These are phyloP conservation scores for Cyanoramphus novaezelandiae DNA, from an alignment of 2,113 vertebrate genomes.

Conservation along the genomic window DNA sequence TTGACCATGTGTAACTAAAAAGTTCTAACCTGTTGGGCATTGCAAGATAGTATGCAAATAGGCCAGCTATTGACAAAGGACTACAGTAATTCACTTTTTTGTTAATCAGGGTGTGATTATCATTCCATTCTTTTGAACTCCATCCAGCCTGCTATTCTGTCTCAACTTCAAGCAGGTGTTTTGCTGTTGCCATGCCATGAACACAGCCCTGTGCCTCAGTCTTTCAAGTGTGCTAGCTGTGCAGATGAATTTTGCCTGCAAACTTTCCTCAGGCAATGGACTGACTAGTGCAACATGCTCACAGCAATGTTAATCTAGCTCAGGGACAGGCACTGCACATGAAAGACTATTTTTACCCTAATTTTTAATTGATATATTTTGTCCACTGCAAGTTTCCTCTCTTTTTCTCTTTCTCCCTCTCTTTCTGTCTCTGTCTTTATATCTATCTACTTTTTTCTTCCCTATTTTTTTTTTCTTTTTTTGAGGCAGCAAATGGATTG, in stretches of 20 bases:
- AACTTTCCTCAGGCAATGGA: conserved; percentile 84
- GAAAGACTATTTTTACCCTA: conserved; percentile 75
- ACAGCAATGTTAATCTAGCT: conserved; percentile 83
- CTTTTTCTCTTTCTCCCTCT: neutral
- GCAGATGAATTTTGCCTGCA: conserved; percentile 82
- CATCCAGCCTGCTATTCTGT: conserved; percentile 62
- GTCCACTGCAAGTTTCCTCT: conserved; percentile 13
- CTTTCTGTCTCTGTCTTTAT: neutral
- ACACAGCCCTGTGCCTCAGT: conserved; percentile 22
- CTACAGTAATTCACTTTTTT: conserved; percentile 45
- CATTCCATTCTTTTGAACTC: conserved; percentile 63
- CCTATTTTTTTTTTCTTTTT: neutral
- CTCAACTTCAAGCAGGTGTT: conserved; percentile 71
- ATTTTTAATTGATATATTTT: conserved; percentile 69
- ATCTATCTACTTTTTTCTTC: neutral
- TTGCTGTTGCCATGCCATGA: conserved; percentile 58
- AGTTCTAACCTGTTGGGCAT: conserved; percentile 31
- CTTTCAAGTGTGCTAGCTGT: conserved; percentile 78
- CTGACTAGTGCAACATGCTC: conserved; percentile 82
- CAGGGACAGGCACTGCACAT: conserved; percentile 80
- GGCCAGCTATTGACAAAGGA: conserved; percentile 43
- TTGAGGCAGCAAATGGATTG: neutral
- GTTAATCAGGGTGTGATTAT: conserved; percentile 48
- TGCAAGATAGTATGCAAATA: conserved; percentile 43
- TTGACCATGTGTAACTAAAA: conserved; percentile 25